These are phyloP conservation scores for Mastomys natalensis DNA, from an alignment of 2,113 vertebrate genomes.

Conservation along the genomic window DNA sequence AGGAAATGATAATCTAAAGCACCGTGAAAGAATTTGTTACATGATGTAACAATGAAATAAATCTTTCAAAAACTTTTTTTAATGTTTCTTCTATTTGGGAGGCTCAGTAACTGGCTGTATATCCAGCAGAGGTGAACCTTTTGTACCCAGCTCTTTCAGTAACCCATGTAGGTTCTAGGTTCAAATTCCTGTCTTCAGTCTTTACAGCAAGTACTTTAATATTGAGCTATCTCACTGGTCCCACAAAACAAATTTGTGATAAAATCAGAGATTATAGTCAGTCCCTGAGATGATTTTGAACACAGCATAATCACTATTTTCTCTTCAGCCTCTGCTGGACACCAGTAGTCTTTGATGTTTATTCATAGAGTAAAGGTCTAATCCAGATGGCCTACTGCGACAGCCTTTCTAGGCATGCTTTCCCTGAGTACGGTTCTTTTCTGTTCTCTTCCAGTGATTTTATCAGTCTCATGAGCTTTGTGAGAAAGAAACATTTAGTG, in stretches of 20 bases:
- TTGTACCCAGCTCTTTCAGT: neutral
- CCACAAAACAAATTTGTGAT: neutral
- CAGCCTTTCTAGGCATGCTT: neutral
- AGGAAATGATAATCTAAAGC: neutral
- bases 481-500: neutral
- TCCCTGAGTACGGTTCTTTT: neutral
- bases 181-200: neutral
- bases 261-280: neutral
- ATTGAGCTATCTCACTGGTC: neutral
- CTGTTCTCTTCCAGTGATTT: neutral
- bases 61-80: neutral
- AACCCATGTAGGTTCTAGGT: neutral
- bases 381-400: neutral
- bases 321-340: neutral
- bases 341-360: neutral
- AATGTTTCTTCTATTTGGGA: neutral
- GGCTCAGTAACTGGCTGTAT: neutral
- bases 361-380: neutral
- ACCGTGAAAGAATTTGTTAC: neutral
- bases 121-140: neutral
- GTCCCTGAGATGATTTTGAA: neutral
- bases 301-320: neutral
- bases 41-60: neutral
- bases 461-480: neutral
- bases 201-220: neutral